Conservation (phyloP, 2,888 invertebrate genomes). For the Andrena camellia region DNA sequence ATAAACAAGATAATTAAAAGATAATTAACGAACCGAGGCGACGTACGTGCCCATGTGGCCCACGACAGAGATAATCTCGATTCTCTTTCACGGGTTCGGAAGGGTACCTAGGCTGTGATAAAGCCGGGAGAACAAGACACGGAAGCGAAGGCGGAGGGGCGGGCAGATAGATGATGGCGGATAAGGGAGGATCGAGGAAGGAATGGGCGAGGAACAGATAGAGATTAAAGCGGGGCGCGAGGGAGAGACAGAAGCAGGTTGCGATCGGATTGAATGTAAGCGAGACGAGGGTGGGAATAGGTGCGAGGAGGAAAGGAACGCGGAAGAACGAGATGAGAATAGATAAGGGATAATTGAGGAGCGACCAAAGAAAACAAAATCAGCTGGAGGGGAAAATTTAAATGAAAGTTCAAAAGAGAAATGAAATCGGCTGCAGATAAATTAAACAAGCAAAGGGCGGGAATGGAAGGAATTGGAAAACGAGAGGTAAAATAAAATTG, state of each 20-base stretch:
- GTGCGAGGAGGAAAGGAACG: neutral
- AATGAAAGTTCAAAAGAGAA: slow-evolving; percentile 34
- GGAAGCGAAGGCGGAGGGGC: slow-evolving; percentile 20
- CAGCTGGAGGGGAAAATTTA: slow-evolving; percentile 7
- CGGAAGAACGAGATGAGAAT: slow-evolving; percentile 36
- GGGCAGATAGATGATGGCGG: slow-evolving; percentile 25
- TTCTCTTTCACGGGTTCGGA: slow-evolving; percentile 50
- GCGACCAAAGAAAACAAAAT: neutral
- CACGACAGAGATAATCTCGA: slow-evolving; percentile 59
- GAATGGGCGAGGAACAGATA: slow-evolving; percentile 50
- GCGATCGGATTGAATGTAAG: slow-evolving; percentile 44
- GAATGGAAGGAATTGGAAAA: neutral
- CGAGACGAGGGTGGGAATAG: slow-evolving; percentile 13
- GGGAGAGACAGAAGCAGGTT: slow-evolving; percentile 14
- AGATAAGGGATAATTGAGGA: slow-evolving; percentile 48
- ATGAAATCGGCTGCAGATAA: no score
- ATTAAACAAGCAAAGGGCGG: neutral
- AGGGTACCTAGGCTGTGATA: slow-evolving; percentile 30
- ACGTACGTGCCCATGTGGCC: slow-evolving; percentile 72
- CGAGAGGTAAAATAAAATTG: neutral
- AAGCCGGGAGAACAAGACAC: slow-evolving; percentile 28
- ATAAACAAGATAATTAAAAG: slow-evolving; percentile 84
- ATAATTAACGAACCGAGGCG: slow-evolving; percentile 80
- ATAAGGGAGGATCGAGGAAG: slow-evolving; percentile 8
- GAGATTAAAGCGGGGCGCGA: slow-evolving; percentile 34